phyloP scores from a whole-genome alignment of 2,888 invertebrate genomes.

The Dolichomitus sp. region DNA sequence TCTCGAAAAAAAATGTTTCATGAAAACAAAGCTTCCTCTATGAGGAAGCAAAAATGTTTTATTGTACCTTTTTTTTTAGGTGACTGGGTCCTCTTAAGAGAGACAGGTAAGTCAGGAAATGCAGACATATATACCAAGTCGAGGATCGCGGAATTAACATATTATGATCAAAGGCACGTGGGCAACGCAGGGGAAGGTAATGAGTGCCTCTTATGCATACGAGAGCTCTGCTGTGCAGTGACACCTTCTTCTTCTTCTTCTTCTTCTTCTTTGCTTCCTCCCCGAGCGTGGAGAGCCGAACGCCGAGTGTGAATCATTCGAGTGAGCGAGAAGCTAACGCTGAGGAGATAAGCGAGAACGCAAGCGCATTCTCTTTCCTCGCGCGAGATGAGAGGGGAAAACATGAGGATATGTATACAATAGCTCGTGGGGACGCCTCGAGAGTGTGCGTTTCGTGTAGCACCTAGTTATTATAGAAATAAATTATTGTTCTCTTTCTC shows the following conservation, averaged over 20 bases:
- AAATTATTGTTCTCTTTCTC: conserved; percentile 50
- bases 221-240: conserved; percentile 74
- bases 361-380: conserved; percentile 55
- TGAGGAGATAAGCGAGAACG: conserved; percentile 52
- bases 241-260: conserved; percentile 81
- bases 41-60: too few species aligned
- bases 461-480: conserved; percentile 66
- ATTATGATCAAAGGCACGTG: conserved; percentile 70
- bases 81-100: conserved; percentile 12
- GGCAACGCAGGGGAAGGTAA: conserved; percentile 73
- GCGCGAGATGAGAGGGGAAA: conserved; percentile 29
- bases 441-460: conserved; percentile 43
- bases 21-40: too few species aligned
- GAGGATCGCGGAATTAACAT: conserved; percentile 59
- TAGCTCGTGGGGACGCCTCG: conserved; percentile 47
- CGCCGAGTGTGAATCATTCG: conserved; percentile 62
- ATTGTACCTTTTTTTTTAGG: too few species aligned
- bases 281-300: conserved; percentile 20
- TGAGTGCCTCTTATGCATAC: conserved; percentile 82
- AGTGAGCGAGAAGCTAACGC: conserved; percentile 20
- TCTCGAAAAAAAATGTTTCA: too few species aligned
- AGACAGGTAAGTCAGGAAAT: conserved; percentile 11
- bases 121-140: not conserved
- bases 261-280: conserved; percentile 57
- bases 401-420: conserved; percentile 59